Evolutionary conservation across 2,113 vertebrate species (phyloP).

Genomic region (Archilochus colubris): DNA sequence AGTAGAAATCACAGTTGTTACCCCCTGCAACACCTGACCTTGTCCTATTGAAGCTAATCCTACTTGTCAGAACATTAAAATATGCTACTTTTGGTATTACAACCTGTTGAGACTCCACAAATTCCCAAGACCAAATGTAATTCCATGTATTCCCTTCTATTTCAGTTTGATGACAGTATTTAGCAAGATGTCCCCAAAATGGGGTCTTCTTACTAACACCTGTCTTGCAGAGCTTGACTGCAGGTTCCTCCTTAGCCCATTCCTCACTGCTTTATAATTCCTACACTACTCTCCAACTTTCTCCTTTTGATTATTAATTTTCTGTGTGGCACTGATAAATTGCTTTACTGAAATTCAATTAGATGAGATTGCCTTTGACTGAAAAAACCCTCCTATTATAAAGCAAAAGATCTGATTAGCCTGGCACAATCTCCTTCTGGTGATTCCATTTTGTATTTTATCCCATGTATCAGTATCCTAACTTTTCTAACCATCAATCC

Average conservation of each 20-base stretch:
- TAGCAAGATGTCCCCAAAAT: not conserved
- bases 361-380: not conserved
- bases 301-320: not conserved
- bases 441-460: not conserved
- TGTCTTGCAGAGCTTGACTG: not conserved
- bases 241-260: not conserved
- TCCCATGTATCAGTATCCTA: not conserved
- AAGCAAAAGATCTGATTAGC: not conserved
- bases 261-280: not conserved
- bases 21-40: not conserved
- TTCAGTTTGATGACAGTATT: not conserved
- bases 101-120: not conserved
- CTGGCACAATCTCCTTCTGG: not conserved
- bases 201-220: not conserved
- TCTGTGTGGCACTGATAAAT: not conserved
- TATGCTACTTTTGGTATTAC: not conserved
- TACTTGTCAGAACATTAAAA: not conserved
- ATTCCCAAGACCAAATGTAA: not conserved
- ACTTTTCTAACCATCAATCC: not conserved
- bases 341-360: not conserved
- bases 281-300: not conserved
- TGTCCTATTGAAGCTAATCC: not conserved
- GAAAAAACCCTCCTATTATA: not conserved
- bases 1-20: not conserved
- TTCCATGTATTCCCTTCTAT: not conserved